phyloP scores from a whole-genome alignment of 2,113 vertebrate genomes.

The Nesospiza acunhae region DNA sequence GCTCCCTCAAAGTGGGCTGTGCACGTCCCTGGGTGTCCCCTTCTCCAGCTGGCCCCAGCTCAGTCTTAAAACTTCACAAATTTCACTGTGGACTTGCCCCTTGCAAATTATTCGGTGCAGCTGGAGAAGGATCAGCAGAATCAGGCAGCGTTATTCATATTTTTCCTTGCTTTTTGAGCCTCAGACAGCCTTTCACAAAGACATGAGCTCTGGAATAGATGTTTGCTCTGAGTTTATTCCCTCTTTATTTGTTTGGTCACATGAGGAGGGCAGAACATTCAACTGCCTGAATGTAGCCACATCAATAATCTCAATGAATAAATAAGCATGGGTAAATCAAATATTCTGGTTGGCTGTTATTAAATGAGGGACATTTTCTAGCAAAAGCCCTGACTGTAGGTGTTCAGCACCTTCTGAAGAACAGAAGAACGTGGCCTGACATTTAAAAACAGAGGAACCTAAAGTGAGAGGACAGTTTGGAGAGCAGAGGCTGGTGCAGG shows the following conservation, averaged over 20 bases:
- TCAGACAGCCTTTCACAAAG: not conserved
- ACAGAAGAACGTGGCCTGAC: not conserved
- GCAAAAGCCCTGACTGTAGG: not conserved
- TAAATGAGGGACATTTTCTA: not conserved
- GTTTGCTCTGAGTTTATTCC: not conserved
- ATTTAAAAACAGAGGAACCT: not conserved
- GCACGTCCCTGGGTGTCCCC: not conserved
- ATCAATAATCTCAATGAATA: not conserved
- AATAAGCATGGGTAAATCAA: not conserved
- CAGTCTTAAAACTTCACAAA: not conserved
- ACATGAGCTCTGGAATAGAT: not conserved
- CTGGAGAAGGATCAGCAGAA: not conserved
- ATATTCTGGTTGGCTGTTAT: not conserved
- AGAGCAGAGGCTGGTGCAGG: not conserved
- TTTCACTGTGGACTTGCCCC: accelerated
- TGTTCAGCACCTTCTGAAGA: not conserved
- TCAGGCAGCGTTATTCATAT: not conserved
- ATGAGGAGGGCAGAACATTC: not conserved
- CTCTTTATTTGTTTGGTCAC: not conserved
- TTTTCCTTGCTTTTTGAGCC: not conserved
- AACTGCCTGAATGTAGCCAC: not conserved
- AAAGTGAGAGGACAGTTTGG: not conserved
- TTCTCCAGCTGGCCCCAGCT: not conserved
- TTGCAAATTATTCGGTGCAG: not conserved
- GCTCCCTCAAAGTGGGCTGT: not conserved